Conservation (phyloP, 2,113 vertebrate genomes). For the Antechinus flavipes region DNA sequence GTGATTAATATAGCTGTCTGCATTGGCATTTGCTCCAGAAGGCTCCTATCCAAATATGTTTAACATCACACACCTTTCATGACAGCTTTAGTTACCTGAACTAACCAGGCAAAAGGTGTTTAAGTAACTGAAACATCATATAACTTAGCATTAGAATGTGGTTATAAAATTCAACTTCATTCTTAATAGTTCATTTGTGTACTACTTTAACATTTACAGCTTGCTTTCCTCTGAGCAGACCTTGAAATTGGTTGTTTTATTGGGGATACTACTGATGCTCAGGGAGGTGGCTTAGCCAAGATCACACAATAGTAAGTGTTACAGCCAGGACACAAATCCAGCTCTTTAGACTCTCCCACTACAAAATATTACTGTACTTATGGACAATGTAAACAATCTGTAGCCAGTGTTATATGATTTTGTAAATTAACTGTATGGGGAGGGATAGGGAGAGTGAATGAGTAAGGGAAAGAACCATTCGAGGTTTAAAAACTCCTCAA, state of each 20-base stretch:
- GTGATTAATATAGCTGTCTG: constrained; percentile 86
- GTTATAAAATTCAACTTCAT: constrained; percentile 12
- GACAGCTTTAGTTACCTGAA: constrained; percentile 79
- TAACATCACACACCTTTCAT: constrained; percentile 66
- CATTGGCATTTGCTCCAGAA: constrained; percentile 79
- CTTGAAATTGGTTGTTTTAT: neutral
- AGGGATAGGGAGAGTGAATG: neutral
- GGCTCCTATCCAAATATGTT: constrained; percentile 77
- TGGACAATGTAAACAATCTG: neutral
- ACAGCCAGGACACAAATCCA: neutral
- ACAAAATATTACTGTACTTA: neutral
- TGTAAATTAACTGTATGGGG: neutral
- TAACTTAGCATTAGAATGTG: constrained; percentile 63
- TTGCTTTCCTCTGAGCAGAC: neutral
- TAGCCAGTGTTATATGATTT: neutral
- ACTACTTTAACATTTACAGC: neutral
- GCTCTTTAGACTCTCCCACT: neutral
- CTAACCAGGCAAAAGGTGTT: constrained; percentile 75
- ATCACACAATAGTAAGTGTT: neutral
- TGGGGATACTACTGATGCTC: neutral
- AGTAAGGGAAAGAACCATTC: neutral
- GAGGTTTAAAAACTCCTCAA: neutral
- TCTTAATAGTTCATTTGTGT: neutral
- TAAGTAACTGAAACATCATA: constrained; percentile 75
- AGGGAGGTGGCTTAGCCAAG: neutral